These are phyloP conservation scores for Ammodytes dubius DNA, from an alignment of 2,113 vertebrate species.

Conservation along the genomic window DNA sequence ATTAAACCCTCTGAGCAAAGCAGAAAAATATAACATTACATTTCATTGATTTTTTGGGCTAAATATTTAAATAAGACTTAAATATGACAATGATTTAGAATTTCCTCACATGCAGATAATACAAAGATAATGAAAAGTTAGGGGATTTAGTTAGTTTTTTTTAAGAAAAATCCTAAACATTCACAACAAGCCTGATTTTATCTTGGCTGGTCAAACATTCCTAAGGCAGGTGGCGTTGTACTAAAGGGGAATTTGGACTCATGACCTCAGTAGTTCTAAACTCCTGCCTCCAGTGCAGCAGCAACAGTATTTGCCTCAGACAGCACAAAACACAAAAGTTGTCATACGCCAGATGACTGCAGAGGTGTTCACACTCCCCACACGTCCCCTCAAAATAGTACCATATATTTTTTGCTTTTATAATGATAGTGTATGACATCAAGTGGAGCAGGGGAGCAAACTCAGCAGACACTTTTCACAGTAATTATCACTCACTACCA, in stretches of 20 bases:
- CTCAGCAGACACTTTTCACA: conserved; percentile 82
- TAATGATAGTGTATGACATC: conserved; percentile 73
- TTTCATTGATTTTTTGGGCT: neutral
- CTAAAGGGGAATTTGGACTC: neutral
- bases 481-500: conserved; percentile 81
- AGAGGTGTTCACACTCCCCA: conserved; percentile 17
- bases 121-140: neutral
- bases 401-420: conserved; percentile 51
- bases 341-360: conserved; percentile 23
- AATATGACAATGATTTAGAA: neutral
- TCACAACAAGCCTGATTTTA: neutral
- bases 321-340: conserved; percentile 53
- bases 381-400: conserved; percentile 54
- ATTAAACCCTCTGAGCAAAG: neutral
- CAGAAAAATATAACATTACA: too few relatives aligned
- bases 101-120: neutral
- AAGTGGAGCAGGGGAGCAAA: conserved; percentile 72
- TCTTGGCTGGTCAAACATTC: neutral
- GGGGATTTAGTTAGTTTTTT: neutral
- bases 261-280: conserved; percentile 12
- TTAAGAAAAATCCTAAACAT: neutral
- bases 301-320: conserved; percentile 28
- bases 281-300: conserved; percentile 1
- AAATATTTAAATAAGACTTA: neutral
- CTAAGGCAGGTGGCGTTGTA: neutral